Evolutionary conservation across 2,888 invertebrate species (phyloP).

Genomic region (Micropterix aruncella): DNA sequence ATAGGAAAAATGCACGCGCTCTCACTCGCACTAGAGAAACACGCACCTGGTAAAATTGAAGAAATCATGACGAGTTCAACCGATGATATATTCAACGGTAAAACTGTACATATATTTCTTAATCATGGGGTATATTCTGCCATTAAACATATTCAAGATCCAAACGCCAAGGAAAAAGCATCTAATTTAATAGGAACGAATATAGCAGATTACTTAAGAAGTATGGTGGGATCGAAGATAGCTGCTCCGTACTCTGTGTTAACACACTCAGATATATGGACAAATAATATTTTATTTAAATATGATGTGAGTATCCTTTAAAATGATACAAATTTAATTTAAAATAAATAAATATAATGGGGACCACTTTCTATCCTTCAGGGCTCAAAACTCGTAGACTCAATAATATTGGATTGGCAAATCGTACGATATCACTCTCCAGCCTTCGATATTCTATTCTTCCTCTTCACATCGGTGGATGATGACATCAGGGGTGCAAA

Average conservation of each 20-base stretch:
- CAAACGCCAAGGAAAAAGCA: neutral
- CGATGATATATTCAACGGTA: neutral
- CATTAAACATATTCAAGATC: neutral
- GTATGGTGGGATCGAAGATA: neutral
- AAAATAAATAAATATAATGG: too few relatives aligned
- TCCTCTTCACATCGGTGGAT: too few relatives aligned
- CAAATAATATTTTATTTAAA: neutral
- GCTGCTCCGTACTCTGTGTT: neutral
- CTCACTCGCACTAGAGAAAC: neutral
- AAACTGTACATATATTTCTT: neutral
- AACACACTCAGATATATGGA: neutral
- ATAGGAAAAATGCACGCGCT: neutral
- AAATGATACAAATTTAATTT: too few relatives aligned
- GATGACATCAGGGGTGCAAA: too few relatives aligned
- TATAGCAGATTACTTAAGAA: neutral
- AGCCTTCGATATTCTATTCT: too few relatives aligned
- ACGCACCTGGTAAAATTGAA: neutral
- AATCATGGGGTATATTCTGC: neutral
- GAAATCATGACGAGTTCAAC: neutral
- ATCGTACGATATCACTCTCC: too few relatives aligned
- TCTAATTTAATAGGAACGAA: neutral
- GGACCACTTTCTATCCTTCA: too few relatives aligned
- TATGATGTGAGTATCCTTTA: neutral
- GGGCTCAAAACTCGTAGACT: too few relatives aligned
- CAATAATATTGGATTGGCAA: too few relatives aligned